These are phyloP conservation scores for Anarhynchus alexandrinus DNA, from an alignment of 2,113 vertebrate species.

Conservation along the genomic window DNA sequence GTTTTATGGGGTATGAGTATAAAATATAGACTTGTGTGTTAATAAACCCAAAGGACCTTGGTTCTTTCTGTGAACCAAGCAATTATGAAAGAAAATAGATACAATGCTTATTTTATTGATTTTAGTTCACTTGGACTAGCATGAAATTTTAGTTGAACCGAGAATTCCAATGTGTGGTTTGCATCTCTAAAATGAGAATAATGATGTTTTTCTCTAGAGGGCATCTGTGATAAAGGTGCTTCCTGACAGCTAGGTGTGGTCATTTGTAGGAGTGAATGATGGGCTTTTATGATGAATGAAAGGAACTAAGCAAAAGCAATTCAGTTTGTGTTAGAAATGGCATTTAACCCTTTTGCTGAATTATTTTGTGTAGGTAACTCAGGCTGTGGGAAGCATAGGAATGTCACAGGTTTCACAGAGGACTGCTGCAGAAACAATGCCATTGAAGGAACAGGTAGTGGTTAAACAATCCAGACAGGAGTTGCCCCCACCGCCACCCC, in stretches of 20 bases:
- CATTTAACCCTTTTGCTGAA: background rate
- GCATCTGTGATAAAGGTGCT: background rate
- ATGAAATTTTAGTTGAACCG: background rate
- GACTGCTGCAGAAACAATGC: conserved; percentile 65
- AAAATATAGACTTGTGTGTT: background rate
- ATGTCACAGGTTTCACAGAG: conserved; percentile 77
- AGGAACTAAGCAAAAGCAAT: background rate
- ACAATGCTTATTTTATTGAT: background rate
- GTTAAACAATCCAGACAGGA: conserved; percentile 73
- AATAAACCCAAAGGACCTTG: background rate
- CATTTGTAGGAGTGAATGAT: background rate
- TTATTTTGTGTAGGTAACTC: conserved; percentile 79
- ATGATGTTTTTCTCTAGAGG: background rate
- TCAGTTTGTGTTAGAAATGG: background rate
- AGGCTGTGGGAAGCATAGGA: conserved; percentile 82
- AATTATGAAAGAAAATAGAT: background rate
- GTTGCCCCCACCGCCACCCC: conserved; percentile 78
- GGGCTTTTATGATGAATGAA: background rate
- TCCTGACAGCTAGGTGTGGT: background rate
- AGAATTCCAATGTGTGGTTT: background rate
- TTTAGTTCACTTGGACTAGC: background rate
- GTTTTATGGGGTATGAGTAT: background rate
- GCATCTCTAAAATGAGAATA: background rate
- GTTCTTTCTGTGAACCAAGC: background rate
- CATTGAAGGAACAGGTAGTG: conserved; percentile 51